These are phyloP conservation scores for Alligator sinensis DNA, from an alignment of 2,113 vertebrate species.

Conservation along the genomic window DNA sequence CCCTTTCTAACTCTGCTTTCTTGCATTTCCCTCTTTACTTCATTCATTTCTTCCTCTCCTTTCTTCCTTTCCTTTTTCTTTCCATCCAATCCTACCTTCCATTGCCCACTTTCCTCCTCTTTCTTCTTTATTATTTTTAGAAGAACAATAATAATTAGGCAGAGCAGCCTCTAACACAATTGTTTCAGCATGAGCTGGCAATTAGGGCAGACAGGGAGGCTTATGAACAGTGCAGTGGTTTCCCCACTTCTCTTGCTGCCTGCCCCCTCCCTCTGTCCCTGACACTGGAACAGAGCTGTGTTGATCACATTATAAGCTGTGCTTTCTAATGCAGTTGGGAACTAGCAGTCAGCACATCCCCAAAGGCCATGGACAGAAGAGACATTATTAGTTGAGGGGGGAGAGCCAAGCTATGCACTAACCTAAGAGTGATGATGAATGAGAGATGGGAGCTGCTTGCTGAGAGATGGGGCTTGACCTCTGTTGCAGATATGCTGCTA, in stretches of 20 bases:
- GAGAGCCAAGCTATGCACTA: fast-evolving
- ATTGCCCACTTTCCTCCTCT: neutral
- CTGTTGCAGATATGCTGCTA: neutral
- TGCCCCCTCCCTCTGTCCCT: neutral
- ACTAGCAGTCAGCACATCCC: neutral
- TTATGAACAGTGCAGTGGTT: constrained; percentile 70
- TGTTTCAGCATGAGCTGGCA: constrained; percentile 77
- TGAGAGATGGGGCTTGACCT: neutral
- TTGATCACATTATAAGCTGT: neutral
- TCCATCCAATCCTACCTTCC: neutral
- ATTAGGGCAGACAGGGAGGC: constrained; percentile 78
- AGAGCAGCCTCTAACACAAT: constrained; percentile 79
- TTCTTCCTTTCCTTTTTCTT: neutral
- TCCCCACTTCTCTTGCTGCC: neutral
- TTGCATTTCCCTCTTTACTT: too few relatives aligned
- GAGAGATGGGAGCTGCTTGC: neutral
- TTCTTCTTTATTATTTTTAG: constrained; percentile 51
- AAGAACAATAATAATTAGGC: constrained; percentile 78
- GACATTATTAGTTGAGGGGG: neutral
- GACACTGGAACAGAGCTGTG: neutral
- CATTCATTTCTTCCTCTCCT: neutral
- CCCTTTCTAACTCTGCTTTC: neutral
- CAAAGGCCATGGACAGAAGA: neutral
- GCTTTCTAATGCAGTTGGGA: neutral
- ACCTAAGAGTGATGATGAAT: neutral